Conservation (phyloP, 2,113 vertebrate genomes). For the Promerops cafer region DNA sequence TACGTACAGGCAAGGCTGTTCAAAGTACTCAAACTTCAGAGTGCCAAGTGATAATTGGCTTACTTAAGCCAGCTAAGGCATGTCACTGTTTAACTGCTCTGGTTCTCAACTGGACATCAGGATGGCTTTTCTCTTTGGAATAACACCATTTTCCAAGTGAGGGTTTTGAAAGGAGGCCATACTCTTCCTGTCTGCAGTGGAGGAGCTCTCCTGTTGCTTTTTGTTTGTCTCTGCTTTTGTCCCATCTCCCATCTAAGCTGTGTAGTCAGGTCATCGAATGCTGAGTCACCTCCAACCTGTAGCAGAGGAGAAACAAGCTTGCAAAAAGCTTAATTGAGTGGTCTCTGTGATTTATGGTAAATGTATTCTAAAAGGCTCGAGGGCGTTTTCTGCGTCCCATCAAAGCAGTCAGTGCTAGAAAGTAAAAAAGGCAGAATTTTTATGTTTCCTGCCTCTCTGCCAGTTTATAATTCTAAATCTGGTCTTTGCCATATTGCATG, state of each 20-base stretch:
- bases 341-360: background rate
- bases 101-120: background rate
- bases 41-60: background rate
- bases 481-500: background rate
- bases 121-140: background rate
- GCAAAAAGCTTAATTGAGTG: background rate
- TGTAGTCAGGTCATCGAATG: background rate
- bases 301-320: background rate
- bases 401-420: background rate
- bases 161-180: background rate
- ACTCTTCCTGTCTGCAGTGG: background rate
- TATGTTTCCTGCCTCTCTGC: background rate
- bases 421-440: background rate
- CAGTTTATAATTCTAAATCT: background rate
- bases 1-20: background rate
- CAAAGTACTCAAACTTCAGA: background rate
- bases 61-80: background rate
- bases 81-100: background rate
- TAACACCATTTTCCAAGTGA: background rate
- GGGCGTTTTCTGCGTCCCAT: background rate
- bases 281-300: background rate
- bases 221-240: background rate
- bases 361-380: background rate
- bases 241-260: background rate
- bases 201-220: background rate